Conservation (phyloP, 1,140 invertebrate genomes). For the Anastrepha obliqua region DNA sequence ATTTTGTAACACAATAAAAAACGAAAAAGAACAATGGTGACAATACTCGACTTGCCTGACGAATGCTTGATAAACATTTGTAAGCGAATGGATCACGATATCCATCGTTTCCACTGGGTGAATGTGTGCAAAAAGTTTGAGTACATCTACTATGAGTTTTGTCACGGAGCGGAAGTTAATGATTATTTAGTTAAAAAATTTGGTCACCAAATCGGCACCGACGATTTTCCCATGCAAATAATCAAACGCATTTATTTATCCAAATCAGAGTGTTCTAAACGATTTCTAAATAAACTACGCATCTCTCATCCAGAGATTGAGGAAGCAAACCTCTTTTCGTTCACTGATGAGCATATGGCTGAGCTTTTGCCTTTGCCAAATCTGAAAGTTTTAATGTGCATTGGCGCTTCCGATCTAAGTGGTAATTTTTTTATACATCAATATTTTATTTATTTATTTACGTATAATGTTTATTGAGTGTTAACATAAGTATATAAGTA, state of each 20-base stretch:
- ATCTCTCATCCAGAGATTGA: not conserved
- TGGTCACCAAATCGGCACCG: not conserved
- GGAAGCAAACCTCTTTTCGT: constrained; percentile 19
- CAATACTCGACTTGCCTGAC: not conserved
- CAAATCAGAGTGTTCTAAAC: not conserved
- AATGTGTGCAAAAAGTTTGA: not conserved
- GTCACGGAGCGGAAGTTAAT: not conserved
- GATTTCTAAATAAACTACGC: not conserved
- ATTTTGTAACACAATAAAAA: no score
- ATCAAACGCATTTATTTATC: not conserved
- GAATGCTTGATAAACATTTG: not conserved
- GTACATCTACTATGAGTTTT: not conserved
- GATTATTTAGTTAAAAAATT: not conserved
- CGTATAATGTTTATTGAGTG: no score
- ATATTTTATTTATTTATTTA: no score
- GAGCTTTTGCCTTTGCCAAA: constrained; percentile 6
- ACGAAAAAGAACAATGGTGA: no score
- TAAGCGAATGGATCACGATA: not conserved
- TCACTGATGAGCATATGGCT: not conserved
- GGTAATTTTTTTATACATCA: not conserved
- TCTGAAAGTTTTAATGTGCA: constrained; percentile 5
- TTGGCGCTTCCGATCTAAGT: not conserved
- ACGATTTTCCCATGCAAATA: not conserved
- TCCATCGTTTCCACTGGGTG: not conserved
- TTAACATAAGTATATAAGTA: no score